phyloP scores from a whole-genome alignment of 2,888 invertebrate genomes.

The Exephanes ischioxanthus region DNA sequence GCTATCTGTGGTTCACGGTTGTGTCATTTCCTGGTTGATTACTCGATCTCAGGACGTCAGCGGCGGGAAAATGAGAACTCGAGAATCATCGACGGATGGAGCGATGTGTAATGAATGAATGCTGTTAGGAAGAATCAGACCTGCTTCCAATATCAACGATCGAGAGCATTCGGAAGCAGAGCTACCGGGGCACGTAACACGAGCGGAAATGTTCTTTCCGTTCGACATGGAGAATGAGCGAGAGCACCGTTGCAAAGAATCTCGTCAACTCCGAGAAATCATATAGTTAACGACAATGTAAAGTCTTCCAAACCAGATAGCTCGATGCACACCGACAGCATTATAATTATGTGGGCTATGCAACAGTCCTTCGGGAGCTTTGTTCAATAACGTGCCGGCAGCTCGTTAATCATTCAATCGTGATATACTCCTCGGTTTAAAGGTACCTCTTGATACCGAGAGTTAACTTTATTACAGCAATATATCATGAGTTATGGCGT shows the following conservation, averaged over 20 bases:
- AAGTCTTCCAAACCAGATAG: not conserved
- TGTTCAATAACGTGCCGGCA: not conserved
- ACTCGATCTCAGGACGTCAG: slow-evolving; percentile 17
- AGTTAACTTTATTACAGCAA: slow-evolving; percentile 7
- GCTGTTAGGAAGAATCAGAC: not conserved
- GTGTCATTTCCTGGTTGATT: slow-evolving; percentile 69
- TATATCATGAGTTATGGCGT: not conserved
- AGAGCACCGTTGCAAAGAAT: not conserved
- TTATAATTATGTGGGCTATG: not conserved
- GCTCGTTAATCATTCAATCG: slow-evolving; percentile 3
- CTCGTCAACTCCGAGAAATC: slow-evolving; percentile 19
- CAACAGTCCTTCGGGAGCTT: too few relatives aligned
- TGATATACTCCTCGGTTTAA: not conserved
- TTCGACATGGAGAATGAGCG: slow-evolving; percentile 16
- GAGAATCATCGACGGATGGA: not conserved
- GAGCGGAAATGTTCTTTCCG: slow-evolving; percentile 43
- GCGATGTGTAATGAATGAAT: slow-evolving; percentile 8
- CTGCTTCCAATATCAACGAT: not conserved
- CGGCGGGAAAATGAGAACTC: slow-evolving; percentile 9
- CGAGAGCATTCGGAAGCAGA: not conserved
- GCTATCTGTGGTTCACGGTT: slow-evolving; percentile 65
- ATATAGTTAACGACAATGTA: not conserved
- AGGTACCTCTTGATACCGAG: not conserved
- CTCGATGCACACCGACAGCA: not conserved
- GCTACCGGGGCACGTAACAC: slow-evolving; percentile 4